These are phyloP conservation scores for Cardinalis cardinalis DNA, from an alignment of 2,113 vertebrate species.

Conservation along the genomic window DNA sequence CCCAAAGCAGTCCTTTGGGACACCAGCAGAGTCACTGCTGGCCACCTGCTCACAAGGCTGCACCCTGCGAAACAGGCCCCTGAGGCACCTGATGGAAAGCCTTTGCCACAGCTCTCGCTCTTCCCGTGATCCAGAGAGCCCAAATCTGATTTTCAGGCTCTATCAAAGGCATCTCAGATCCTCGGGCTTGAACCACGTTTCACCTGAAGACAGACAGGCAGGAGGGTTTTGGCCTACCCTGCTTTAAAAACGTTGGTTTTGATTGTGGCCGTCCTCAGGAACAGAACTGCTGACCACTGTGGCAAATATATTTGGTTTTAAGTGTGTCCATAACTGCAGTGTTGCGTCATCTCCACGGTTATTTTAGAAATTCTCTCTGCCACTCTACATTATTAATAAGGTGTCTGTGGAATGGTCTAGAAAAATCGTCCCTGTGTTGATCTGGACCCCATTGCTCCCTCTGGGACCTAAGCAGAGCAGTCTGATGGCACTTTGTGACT, in stretches of 20 bases:
- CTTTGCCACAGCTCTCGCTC: neutral
- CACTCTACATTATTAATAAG: conserved; percentile 56
- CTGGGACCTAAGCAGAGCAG: neutral
- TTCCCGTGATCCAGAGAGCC: neutral
- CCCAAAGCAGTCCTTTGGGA: neutral
- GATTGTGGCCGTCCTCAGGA: neutral
- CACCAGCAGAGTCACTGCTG: neutral
- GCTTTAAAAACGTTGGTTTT: neutral
- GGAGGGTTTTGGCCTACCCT: neutral
- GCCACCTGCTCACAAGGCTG: neutral
- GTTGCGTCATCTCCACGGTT: neutral
- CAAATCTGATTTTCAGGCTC: neutral
- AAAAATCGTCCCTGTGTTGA: neutral
- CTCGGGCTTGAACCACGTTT: neutral
- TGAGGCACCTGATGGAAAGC: neutral
- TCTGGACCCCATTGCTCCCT: neutral
- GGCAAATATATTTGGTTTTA: neutral
- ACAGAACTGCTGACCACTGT: neutral
- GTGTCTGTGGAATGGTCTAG: neutral
- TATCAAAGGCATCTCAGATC: neutral
- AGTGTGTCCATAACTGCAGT: neutral
- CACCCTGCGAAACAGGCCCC: fast-evolving
- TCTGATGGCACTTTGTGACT: neutral
- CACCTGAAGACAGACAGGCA: neutral
- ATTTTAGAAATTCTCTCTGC: conserved; percentile 35